phyloP scores from a whole-genome alignment of 2,797 vertebrate genomes.

The Erithacus rubecula region DNA sequence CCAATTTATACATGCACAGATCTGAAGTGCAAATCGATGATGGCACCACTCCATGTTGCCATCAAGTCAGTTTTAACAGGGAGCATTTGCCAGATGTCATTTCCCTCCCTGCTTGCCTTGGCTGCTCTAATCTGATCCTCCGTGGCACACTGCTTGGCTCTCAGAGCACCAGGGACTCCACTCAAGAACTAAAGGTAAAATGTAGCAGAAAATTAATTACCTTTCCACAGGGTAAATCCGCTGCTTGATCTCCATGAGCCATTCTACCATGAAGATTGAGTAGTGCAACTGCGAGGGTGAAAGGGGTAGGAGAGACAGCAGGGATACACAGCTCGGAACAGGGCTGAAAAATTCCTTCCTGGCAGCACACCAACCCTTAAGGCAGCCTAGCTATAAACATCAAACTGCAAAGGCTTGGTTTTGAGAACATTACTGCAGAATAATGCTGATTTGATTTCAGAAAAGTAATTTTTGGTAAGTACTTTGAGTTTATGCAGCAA shows the following conservation, averaged over 20 bases:
- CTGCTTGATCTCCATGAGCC: background rate
- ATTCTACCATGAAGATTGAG: background rate
- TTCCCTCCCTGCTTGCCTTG: background rate
- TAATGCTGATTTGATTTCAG: background rate
- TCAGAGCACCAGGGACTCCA: rapidly evolving
- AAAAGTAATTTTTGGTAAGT: background rate
- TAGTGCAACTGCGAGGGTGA: background rate
- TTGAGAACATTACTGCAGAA: constrained; percentile 3
- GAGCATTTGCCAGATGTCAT: background rate
- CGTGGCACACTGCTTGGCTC: background rate
- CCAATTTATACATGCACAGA: background rate
- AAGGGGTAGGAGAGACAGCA: background rate
- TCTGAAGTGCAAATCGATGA: background rate
- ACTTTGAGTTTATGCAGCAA: background rate
- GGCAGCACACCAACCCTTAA: constrained; percentile 18
- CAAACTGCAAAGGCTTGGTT: background rate
- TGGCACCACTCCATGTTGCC: background rate
- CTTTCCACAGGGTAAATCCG: background rate
- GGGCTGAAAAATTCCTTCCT: constrained; percentile 33
- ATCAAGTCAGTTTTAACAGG: background rate
- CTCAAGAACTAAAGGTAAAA: background rate
- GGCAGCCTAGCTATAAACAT: constrained; percentile 31
- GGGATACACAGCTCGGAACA: background rate
- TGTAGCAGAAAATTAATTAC: background rate
- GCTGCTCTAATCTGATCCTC: background rate